A percentile compares a stretch with the other conserved stretches of the same genome.
Evolutionary conservation across 2,113 vertebrate genomes (phyloP).

Genomic region (Sphyrna mokarran): DNA sequence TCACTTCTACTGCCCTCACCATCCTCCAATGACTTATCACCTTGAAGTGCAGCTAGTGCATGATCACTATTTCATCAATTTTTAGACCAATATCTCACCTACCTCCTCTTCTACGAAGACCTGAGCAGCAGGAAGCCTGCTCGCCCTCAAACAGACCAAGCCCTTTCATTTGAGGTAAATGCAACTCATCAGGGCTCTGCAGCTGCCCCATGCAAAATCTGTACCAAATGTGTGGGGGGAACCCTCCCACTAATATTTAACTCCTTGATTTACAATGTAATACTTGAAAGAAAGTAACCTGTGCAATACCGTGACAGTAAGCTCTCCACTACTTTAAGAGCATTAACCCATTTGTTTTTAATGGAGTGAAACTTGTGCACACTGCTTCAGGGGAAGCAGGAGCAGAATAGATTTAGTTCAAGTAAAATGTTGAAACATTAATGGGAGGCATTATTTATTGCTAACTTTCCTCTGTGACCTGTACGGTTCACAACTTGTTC

Average conservation of each 20-base stretch:
- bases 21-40: too few species aligned
- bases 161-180: too few species aligned
- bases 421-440: background rate
- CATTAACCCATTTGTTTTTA: background rate
- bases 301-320: too few species aligned
- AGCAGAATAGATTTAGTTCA: background rate
- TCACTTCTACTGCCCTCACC: too few species aligned
- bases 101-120: too few species aligned
- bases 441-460: background rate
- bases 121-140: too few species aligned
- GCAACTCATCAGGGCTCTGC: too few species aligned
- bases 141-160: too few species aligned
- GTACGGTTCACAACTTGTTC: background rate
- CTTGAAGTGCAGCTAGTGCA: too few species aligned
- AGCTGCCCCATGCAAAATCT: background rate
- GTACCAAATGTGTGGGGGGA: background rate
- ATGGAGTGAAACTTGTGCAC: background rate
- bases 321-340: background rate
- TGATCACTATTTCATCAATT: too few species aligned
- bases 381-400: background rate
- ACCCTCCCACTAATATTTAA: background rate
- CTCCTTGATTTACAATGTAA: background rate
- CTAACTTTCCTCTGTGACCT: background rate
- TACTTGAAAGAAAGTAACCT: background rate
- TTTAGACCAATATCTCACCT: too few species aligned